A percentile compares a stretch with the other conserved stretches of the same genome.
Evolutionary conservation across 2,113 vertebrate genomes (phyloP).

Genomic region (Microcebus murinus): DNA sequence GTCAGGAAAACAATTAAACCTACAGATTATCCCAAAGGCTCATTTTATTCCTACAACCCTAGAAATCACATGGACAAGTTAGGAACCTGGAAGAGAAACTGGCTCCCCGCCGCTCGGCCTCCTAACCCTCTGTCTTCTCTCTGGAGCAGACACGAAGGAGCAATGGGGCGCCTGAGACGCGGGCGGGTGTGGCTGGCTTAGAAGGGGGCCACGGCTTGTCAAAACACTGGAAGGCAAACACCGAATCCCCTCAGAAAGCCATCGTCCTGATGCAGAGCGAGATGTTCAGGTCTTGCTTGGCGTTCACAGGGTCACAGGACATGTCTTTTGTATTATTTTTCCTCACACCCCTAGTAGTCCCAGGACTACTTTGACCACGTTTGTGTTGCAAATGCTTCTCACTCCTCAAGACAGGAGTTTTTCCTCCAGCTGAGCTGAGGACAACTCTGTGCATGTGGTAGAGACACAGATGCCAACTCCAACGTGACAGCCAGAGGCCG

Average conservation of each 20-base stretch:
- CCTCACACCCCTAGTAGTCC: background rate
- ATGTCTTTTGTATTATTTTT: background rate
- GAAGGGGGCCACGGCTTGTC: too few relatives aligned
- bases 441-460: rapidly evolving
- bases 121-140: background rate
- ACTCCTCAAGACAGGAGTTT: background rate
- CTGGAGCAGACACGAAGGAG: background rate
- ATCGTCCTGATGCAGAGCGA: background rate
- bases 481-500: too few relatives aligned
- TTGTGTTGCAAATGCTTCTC: background rate
- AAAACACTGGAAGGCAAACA: background rate
- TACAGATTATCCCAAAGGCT: too few relatives aligned
- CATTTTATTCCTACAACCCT: background rate
- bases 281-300: background rate
- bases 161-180: rapidly evolving
- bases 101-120: background rate
- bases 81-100: background rate
- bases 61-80: too few relatives aligned
- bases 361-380: background rate
- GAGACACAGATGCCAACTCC: rapidly evolving
- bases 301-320: background rate
- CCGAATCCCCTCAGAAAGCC: background rate
- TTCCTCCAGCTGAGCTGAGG: background rate
- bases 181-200: rapidly evolving
- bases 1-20: background rate